Evolutionary conservation across 2,113 vertebrate species (phyloP).

Genomic region (Leucopternis melanops): DNA sequence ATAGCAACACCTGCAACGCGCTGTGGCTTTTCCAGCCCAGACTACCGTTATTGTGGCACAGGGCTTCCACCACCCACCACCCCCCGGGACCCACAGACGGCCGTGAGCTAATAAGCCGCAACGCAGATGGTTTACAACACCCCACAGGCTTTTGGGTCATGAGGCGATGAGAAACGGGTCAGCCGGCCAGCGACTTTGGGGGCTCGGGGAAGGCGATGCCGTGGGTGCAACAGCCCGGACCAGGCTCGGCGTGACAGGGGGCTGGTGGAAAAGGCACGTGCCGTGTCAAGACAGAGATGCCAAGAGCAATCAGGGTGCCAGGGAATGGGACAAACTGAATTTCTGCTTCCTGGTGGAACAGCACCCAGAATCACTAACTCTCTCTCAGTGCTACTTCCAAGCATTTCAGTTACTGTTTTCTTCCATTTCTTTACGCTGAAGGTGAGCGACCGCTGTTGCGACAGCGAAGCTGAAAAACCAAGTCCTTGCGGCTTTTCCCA

Average conservation of each 20-base stretch:
- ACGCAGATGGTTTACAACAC: background rate
- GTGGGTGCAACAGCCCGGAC: background rate
- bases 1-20: background rate
- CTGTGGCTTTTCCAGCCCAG: background rate
- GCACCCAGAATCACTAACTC: background rate
- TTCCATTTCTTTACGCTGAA: background rate
- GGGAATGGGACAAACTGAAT: background rate
- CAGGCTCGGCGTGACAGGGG: background rate
- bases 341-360: background rate
- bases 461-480: background rate
- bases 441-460: accelerated
- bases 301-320: background rate
- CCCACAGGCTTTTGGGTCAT: background rate
- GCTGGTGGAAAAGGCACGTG: background rate
- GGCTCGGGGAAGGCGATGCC: accelerated
- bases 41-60: background rate
- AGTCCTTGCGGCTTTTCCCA: background rate
- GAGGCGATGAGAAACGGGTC: background rate
- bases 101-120: background rate
- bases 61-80: background rate
- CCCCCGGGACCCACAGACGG: background rate
- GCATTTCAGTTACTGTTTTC: background rate
- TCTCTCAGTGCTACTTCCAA: background rate
- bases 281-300: background rate
- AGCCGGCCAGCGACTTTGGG: accelerated